Evolutionary conservation across 1,140 invertebrate genomes (phyloP).

Genomic region (Chelonus insularis): DNA sequence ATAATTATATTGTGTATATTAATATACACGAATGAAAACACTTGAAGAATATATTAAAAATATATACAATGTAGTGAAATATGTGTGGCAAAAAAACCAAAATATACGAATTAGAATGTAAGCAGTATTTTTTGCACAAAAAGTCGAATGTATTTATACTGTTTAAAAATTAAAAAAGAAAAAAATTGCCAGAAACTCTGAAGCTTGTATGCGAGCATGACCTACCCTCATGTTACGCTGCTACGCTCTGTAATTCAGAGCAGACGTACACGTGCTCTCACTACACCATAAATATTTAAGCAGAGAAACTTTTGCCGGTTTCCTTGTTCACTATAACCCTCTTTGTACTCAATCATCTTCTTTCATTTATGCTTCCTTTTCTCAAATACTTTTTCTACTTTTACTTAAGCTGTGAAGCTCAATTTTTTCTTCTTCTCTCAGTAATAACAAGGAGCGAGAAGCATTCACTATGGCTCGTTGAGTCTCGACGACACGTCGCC

Average conservation of each 20-base stretch:
- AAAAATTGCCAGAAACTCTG: neutral
- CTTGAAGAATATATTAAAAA: too few relatives aligned
- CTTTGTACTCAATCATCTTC: neutral
- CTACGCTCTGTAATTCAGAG: constrained; percentile 10
- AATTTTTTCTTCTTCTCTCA: neutral
- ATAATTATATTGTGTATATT: too few relatives aligned
- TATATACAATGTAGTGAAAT: too few relatives aligned
- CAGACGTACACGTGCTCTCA: constrained; percentile 11
- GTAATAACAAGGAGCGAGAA: constrained; percentile 14
- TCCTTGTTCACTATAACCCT: neutral
- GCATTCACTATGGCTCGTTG: constrained; percentile 5
- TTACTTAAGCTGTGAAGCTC: neutral
- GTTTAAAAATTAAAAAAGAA: neutral
- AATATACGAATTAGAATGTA: too few relatives aligned
- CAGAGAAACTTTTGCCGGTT: constrained; percentile 11
- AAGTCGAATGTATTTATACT: too few relatives aligned
- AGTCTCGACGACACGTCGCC: constrained; percentile 11
- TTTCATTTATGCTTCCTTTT: neutral
- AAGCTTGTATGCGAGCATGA: constrained; percentile 17
- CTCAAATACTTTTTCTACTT: neutral
- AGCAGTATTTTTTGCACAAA: too few relatives aligned
- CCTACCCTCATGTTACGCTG: constrained; percentile 13
- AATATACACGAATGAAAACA: too few relatives aligned
- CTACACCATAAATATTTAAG: constrained; percentile 17
- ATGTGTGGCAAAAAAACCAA: too few relatives aligned